A percentile compares a stretch with the other conserved stretches of the same genome.
Evolutionary conservation across 2,113 vertebrate genomes (phyloP).

Genomic region (Prochilodus magdalenae): DNA sequence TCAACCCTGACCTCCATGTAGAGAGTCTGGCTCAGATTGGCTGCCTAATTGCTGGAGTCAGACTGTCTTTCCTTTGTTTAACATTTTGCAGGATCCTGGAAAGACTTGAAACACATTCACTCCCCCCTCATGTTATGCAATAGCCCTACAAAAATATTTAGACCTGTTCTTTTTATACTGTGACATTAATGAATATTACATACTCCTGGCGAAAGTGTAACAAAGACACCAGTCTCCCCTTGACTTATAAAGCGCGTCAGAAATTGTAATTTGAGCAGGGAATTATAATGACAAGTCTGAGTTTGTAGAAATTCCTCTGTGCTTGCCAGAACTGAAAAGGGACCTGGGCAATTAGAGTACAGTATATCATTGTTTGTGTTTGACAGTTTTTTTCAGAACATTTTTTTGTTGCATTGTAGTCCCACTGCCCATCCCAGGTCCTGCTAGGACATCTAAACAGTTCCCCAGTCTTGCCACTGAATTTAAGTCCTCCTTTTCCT

Average conservation of each 20-base stretch:
- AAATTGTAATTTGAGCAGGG: conserved; percentile 71
- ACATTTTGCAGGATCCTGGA: conserved; percentile 64
- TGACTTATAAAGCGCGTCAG: conserved; percentile 61
- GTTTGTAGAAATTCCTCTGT: conserved; percentile 75
- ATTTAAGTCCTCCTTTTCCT: conserved; percentile 42
- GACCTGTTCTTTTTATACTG: conserved; percentile 39
- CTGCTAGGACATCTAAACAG: conserved; percentile 58
- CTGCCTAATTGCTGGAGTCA: conserved; percentile 51
- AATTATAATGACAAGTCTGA: conserved; percentile 79
- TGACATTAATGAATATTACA: conserved; percentile 60
- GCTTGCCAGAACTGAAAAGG: conserved; percentile 65
- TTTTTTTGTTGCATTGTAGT: conserved; percentile 53
- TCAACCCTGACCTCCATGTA: conserved; percentile 38
- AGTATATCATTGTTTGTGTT: conserved; percentile 73
- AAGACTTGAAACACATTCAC: conserved; percentile 54
- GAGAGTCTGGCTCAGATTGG: conserved; percentile 39
- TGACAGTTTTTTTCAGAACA: conserved; percentile 65
- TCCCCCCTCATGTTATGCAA: conserved; percentile 42
- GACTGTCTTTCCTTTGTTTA: conserved; percentile 65
- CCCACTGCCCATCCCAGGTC: conserved; percentile 56
- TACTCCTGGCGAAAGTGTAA: conserved; percentile 47
- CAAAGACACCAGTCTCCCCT: conserved; percentile 62
- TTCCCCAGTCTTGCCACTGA: conserved; percentile 49
- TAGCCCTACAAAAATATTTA: conserved; percentile 49
- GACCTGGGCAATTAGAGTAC: conserved; percentile 68